phyloP scores from a whole-genome alignment of 30 jellyfish, hydroid and myxozoan genomes.

The Aurelia sp. region DNA sequence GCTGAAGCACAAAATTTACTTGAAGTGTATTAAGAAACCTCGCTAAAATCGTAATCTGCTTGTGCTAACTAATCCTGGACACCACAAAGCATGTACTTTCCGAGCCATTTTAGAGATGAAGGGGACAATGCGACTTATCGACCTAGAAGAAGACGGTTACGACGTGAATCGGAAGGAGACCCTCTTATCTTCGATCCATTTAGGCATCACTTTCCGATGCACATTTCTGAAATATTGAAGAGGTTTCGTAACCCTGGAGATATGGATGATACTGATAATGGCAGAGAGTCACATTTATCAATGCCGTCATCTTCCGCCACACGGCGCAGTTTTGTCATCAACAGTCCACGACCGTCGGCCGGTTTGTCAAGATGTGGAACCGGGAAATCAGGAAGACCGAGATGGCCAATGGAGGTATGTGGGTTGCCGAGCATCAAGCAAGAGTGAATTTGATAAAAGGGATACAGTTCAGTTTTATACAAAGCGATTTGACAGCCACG shows the following conservation, averaged over 20 bases:
- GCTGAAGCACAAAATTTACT: neutral
- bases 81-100: constrained; percentile 41
- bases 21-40: neutral
- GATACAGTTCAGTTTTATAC: no score
- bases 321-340: constrained; percentile 59
- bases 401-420: constrained; percentile 65
- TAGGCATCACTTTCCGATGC: constrained; percentile 65
- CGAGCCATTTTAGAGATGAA: constrained; percentile 10
- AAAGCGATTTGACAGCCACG: no score
- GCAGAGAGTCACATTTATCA: constrained; percentile 60
- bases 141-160: constrained; percentile 2
- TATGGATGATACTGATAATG: constrained; percentile 47
- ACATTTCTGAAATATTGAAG: constrained; percentile 61
- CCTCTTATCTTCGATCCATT: constrained; percentile 52
- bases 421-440: no score
- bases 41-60: neutral
- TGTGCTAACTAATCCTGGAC: constrained; percentile 3
- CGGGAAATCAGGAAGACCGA: constrained; percentile 29
- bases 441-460: no score
- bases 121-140: constrained; percentile 14
- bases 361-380: constrained; percentile 55
- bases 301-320: constrained; percentile 69
- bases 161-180: neutral
- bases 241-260: constrained; percentile 50
- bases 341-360: constrained; percentile 58